Evolutionary conservation across 1,140 invertebrate species (phyloP), one percentile per base, ranked within the genome.

Genomic region (Cecropterus lyciades): DNA sequence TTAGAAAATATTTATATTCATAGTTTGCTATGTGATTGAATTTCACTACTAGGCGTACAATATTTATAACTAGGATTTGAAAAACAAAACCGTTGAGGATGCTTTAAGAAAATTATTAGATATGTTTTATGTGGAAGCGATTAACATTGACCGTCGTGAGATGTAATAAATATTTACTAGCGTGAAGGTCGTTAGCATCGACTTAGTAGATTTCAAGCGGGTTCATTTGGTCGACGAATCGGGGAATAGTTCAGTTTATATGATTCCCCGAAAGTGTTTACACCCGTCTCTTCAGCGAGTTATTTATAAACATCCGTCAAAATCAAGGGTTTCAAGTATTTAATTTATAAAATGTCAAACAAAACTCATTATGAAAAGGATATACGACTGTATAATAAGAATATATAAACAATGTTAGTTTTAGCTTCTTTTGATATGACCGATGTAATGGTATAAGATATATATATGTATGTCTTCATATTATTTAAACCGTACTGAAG

Each of bases 201-300:
- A 43, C 15, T 46, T 46, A 59, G 42, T 48, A 48, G 10, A 48
- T 48, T 30, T 59, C 53, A 43, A 67, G 48, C 27, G 45, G 15
- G 27, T 43, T 67, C 57, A 67, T 60, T 43, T 60, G 27, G 56
- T 67, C 11, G 20, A 53, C 20, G 48, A 59, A 59, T 53, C 40
- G 27, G 15, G 20, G 65, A 52, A 45, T 42, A 30, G 65, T 48
- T 40, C 14, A 42, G 53, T 52, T 52, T 59, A 46, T 49, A 56
- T 65, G 53, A 65, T 55, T 66, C 52, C 42, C 16, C 33, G 46
- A 49, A 55, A 62, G 59, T 63, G 53, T 68, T 68, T 63, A 68
- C 33, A 55, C 17, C 17, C 52, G 63, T 63, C 59, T 42, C 40
- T 11, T 40, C 43, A 15, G 30, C 15, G 59, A 62, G 40, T 45